Percentiles rank a stretch among this genome's conserved stretches.
Evolutionary conservation across 1,140 invertebrate species (phyloP).

Genomic region (Gonatopus flavifemur): DNA sequence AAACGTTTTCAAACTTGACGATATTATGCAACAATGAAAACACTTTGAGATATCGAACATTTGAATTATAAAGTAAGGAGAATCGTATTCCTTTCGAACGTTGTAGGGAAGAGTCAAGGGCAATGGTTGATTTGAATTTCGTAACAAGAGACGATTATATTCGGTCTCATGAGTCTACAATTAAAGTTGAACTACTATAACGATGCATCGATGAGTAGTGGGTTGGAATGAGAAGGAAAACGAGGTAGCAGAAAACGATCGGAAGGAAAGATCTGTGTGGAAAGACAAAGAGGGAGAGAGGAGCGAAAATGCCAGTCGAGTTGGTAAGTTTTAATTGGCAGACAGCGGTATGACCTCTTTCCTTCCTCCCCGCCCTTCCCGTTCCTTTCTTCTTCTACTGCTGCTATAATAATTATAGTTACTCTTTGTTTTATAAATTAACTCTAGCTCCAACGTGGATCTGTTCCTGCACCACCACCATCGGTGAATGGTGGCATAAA

Average conservation of each 20-base stretch:
- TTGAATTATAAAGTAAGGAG: no score
- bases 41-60: no score
- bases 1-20: no score
- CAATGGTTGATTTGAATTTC: no score
- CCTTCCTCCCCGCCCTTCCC: constrained; percentile 10
- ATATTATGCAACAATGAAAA: no score
- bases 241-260: constrained; percentile 19
- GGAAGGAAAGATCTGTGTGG: constrained; percentile 8
- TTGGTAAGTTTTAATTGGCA: constrained; percentile 43
- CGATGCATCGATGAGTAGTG: constrained; percentile 25
- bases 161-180: no score
- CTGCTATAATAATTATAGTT: constrained; percentile 38
- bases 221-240: constrained; percentile 9
- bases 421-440: constrained; percentile 46
- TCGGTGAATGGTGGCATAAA: background rate
- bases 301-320: constrained; percentile 20
- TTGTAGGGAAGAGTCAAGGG: no score
- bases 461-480: background rate
- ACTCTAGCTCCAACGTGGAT: constrained; percentile 12
- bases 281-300: constrained; percentile 17
- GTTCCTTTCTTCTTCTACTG: constrained; percentile 2
- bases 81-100: no score
- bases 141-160: no score
- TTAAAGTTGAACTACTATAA: constrained; percentile 35
- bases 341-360: constrained; percentile 25